phyloP scores from a whole-genome alignment of 2,797 vertebrate species.

The Channallabes apus region DNA sequence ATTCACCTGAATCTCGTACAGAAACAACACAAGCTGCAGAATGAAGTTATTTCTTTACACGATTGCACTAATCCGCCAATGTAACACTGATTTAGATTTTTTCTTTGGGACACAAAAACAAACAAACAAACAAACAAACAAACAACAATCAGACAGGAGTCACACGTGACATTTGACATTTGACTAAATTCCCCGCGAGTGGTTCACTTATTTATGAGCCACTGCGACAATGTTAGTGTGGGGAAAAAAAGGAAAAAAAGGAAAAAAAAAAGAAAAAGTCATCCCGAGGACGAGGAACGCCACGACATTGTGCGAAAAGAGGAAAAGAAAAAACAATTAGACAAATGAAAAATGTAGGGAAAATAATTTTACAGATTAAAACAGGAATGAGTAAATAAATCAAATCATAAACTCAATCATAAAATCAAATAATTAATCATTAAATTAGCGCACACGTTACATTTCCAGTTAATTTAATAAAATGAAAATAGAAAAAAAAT shows the following conservation, averaged over 20 bases:
- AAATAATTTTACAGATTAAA: background rate
- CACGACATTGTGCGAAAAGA: background rate
- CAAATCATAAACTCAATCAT: background rate
- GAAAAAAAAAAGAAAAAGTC: constrained; percentile 64
- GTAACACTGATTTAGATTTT: constrained; percentile 89
- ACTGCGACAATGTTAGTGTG: constrained; percentile 20
- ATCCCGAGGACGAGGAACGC: background rate
- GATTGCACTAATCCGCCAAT: constrained; percentile 85
- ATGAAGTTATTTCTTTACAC: constrained; percentile 73
- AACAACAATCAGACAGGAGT: constrained; percentile 81
- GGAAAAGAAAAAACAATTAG: background rate
- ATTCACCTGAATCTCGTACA: constrained; percentile 81
- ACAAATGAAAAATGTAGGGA: background rate
- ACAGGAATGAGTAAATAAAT: background rate
- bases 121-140: constrained; percentile 72
- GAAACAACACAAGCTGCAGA: constrained; percentile 66
- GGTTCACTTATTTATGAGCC: constrained; percentile 41
- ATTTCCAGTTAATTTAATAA: background rate
- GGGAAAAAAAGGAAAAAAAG: constrained; percentile 51
- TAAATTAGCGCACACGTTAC: background rate
- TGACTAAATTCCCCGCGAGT: constrained; percentile 74
- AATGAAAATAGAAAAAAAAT: background rate
- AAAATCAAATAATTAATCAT: background rate
- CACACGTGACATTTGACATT: constrained; percentile 76
- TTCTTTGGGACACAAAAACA: background rate